phyloP scores from a whole-genome alignment of 2,797 vertebrate species.

The Chaunax sp. region DNA sequence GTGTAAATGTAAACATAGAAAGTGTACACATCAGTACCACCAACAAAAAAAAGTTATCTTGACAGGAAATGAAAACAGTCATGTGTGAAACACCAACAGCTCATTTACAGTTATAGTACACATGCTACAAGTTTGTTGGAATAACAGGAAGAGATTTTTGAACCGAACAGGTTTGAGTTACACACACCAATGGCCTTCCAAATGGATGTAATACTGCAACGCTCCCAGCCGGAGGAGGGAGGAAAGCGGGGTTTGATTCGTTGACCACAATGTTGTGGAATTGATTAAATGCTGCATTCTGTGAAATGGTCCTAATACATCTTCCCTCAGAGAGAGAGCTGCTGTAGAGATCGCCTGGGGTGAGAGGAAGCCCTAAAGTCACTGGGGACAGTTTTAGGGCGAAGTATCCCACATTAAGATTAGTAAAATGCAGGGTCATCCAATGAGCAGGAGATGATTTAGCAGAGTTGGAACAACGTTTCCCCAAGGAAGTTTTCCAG shows the following conservation, averaged over 20 bases:
- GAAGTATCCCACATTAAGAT: conserved; percentile 39
- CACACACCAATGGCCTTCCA: conserved; percentile 22
- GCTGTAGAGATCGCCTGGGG: conserved; percentile 27
- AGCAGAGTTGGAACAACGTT: conserved; percentile 16
- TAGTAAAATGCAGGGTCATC: conserved; percentile 27
- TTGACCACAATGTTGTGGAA: conserved; percentile 52
- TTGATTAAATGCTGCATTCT: conserved; percentile 52
- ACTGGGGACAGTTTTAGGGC: conserved; percentile 29
- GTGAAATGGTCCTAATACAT: conserved; percentile 44
- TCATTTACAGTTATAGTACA: conserved; percentile 8
- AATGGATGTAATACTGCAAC: conserved; percentile 19
- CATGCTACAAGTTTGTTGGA: neutral
- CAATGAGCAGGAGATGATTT: conserved; percentile 26
- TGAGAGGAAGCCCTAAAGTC: conserved; percentile 32
- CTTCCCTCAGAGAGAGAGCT: conserved; percentile 41
- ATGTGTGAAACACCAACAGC: neutral
- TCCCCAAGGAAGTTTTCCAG: neutral
- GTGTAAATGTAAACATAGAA: neutral
- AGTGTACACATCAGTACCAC: neutral
- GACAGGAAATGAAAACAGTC: neutral
- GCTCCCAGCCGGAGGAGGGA: conserved; percentile 18
- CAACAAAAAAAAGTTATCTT: neutral
- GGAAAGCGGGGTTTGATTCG: conserved; percentile 31
- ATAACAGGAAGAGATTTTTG: conserved; percentile 7
- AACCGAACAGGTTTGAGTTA: conserved; percentile 14